Conservation (phyloP, 2,888 invertebrate species). For the Philaethria dido region DNA sequence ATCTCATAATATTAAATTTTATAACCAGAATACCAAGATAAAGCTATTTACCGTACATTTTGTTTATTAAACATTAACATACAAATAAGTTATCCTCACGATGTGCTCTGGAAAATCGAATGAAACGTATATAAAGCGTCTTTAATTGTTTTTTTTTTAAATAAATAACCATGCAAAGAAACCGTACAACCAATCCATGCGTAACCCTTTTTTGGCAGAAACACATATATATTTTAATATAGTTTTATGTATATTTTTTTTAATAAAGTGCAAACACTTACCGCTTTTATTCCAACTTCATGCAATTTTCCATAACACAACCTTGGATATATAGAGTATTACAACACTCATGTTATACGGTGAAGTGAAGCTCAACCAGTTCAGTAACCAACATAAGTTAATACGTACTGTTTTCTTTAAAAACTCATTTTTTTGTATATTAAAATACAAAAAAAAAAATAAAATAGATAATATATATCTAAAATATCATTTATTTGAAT, state of each 20-base stretch:
- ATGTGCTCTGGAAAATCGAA: conserved; percentile 73
- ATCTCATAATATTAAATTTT: conserved; percentile 38
- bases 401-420: too few species aligned
- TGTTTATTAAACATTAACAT: conserved; percentile 56
- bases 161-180: conserved; percentile 31
- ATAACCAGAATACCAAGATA: conserved; percentile 56
- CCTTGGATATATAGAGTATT: conserved; percentile 67
- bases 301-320: conserved; percentile 80
- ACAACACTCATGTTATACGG: conserved; percentile 40
- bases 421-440: too few species aligned
- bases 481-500: neutral
- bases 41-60: conserved; percentile 59
- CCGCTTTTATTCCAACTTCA: conserved; percentile 59
- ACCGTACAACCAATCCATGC: conserved; percentile 36
- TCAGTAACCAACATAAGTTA: neutral
- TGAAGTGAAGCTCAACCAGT: conserved; percentile 27
- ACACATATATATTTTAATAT: conserved; percentile 44
- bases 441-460: too few species aligned
- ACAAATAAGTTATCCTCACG: conserved; percentile 56
- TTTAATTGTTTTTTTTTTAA: neutral
- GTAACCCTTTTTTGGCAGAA: conserved; percentile 39
- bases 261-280: conserved; percentile 62
- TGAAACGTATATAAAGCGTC: conserved; percentile 14
- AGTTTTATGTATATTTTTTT: conserved; percentile 39
- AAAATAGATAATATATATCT: too few species aligned